Base-by-base conservation (phyloP, 2,888 invertebrate genomes). In the Rapana venosa region DNA sequence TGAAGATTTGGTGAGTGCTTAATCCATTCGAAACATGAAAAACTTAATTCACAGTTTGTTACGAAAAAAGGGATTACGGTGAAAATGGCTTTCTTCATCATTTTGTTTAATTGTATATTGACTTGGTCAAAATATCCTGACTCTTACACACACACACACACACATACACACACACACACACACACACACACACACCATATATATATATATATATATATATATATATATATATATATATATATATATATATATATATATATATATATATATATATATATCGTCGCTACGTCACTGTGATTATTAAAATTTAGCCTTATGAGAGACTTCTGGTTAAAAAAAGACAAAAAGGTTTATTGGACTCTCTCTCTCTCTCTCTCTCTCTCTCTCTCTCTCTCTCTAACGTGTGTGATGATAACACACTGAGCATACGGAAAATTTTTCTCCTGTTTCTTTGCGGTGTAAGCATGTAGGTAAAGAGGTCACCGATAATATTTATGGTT, bases 351-450 rank as follows among this genome's bases (percentile, higher is more conserved):
- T 6, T 35, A 84, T 1, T 35, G 83, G 6, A 35, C 56, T 88
- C 83, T 88, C 88, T 88, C 58, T 88, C 83, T 83, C 83, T 88
- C 83, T 79, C 83, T 88, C 83, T 79, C 66, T 83, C 88, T 83
- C 83, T 83, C 61, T 79, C 74, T 47, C 47, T 47, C 47, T 47
- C 47, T 47, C 47, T 47, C 47, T 47, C 47, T 47, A 2, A 47
- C 47, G 47, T 47, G 47, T 47, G 47, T 2, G 47, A 47, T 47
- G 47, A 47, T 47, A 47, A 47, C 47, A 47, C 47, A 47, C 47
- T 47, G 47, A 47, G 8, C 47, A 47, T 47, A 47, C 47, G 47
- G 47, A 47, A 47, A 47, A 47, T 47, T 47, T n/a, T 47, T 47
- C 4, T 47, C 47, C 47, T 47, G 47, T 47, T 47, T 47, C 47